phyloP scores from a whole-genome alignment of 2,888 invertebrate species.

The Apamea anceps region DNA sequence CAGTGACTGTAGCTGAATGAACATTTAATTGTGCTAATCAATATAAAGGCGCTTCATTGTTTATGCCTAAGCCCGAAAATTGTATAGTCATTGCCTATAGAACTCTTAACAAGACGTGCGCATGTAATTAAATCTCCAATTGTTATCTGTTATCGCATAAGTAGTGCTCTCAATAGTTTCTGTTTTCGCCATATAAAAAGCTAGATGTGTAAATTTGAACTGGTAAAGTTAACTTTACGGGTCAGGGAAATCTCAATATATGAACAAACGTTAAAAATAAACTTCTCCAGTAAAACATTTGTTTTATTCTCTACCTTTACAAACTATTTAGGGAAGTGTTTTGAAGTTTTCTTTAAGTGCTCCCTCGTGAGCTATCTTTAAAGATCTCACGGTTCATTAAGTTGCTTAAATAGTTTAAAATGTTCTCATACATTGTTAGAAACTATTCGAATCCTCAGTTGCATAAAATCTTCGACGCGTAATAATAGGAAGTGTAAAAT shows the following conservation, averaged over 20 bases:
- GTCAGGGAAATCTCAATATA: slow-evolving; percentile 54
- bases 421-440: not conserved
- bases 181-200: slow-evolving; percentile 60
- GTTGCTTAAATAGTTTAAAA: slow-evolving; percentile 13
- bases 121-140: slow-evolving; percentile 60
- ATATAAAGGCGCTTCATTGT: slow-evolving; percentile 61
- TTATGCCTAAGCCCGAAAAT: slow-evolving; percentile 51
- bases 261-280: slow-evolving; percentile 60
- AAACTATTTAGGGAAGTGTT: slow-evolving; percentile 35
- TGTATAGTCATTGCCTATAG: slow-evolving; percentile 59
- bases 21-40: slow-evolving; percentile 47
- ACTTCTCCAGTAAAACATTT: slow-evolving; percentile 56
- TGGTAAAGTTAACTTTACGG: slow-evolving; percentile 50
- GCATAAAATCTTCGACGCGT: not conserved
- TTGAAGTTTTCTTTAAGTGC: slow-evolving; percentile 17
- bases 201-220: slow-evolving; percentile 56
- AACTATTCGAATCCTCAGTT: not conserved
- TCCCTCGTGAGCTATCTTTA: slow-evolving; percentile 21
- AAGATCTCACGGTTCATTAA: slow-evolving; percentile 16
- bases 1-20: slow-evolving; percentile 58
- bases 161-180: slow-evolving; percentile 63
- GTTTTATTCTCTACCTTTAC: slow-evolving; percentile 50
- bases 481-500: no score
- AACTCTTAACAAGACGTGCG: slow-evolving; percentile 46
- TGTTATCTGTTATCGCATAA: slow-evolving; percentile 63